Evolutionary conservation across 2,888 invertebrate genomes (phyloP).

Genomic region (Unio pictorum): DNA sequence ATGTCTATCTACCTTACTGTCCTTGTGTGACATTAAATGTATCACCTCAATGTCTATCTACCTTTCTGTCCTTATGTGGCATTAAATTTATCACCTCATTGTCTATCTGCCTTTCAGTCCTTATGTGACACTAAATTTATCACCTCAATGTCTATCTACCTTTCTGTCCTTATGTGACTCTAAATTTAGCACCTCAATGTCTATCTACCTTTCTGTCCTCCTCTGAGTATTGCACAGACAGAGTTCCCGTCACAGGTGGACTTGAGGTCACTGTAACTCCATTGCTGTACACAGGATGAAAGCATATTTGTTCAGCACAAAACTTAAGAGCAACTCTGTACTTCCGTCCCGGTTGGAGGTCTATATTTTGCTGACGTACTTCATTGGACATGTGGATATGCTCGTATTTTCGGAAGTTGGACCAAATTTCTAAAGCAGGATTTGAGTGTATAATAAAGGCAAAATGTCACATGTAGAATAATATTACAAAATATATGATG

Average conservation of each 20-base stretch:
- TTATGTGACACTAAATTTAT: no score
- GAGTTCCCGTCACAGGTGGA: slow-evolving; percentile 13
- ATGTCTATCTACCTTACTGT: not conserved
- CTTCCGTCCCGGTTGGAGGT: slow-evolving; percentile 6
- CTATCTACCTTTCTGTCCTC: slow-evolving; percentile 1
- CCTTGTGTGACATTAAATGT: not conserved
- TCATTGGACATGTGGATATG: slow-evolving; percentile 5
- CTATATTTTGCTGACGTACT: slow-evolving; percentile 3
- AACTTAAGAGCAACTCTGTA: slow-evolving; percentile 13
- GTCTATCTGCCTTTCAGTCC: slow-evolving; percentile 1
- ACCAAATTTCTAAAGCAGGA: slow-evolving; percentile 6
- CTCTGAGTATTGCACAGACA: slow-evolving; percentile 5
- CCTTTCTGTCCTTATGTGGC: not conserved
- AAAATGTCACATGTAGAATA: no score
- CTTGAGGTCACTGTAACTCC: slow-evolving; percentile 22
- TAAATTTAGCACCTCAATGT: no score
- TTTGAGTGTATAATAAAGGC: no score
- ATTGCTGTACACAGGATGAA: slow-evolving; percentile 13
- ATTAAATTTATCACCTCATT: no score
- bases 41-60: not conserved
- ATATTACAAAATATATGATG: no score
- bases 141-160: not conserved
- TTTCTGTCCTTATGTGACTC: not conserved
- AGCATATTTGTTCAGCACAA: slow-evolving; percentile 14
- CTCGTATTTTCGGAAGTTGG: slow-evolving; percentile 4